These are phyloP conservation scores for Epinotia ramella DNA, from an alignment of 2,888 invertebrate species.

Conservation along the genomic window DNA sequence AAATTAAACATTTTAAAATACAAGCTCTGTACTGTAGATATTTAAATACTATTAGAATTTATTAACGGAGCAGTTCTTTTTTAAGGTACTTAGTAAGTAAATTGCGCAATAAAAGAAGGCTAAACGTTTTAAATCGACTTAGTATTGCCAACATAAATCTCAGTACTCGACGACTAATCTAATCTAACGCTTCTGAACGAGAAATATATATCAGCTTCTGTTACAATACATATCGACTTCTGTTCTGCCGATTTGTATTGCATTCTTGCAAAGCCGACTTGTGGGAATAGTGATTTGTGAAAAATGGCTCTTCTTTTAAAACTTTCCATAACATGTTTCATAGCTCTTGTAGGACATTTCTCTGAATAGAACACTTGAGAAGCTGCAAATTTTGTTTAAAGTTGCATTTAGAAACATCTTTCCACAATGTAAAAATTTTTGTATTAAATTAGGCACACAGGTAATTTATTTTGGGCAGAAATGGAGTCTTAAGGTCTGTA, in stretches of 20 bases:
- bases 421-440: too few relatives aligned
- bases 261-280: slow-evolving; percentile 56
- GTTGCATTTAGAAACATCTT: background rate
- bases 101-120: slow-evolving; percentile 47
- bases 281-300: slow-evolving; percentile 52
- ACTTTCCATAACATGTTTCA: slow-evolving; percentile 22
- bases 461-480: too few relatives aligned
- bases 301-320: slow-evolving; percentile 37
- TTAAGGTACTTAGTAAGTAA: slow-evolving; percentile 16
- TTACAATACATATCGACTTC: slow-evolving; percentile 67
- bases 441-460: background rate
- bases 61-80: slow-evolving; percentile 2
- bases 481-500: too few relatives aligned
- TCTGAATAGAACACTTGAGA: slow-evolving; percentile 4
- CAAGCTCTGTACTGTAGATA: too few relatives aligned
- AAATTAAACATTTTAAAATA: background rate
- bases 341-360: background rate
- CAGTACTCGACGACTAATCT: slow-evolving; percentile 65
- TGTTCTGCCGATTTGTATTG: slow-evolving; percentile 63
- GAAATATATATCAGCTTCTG: slow-evolving; percentile 69
- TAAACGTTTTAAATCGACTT: slow-evolving; percentile 66
- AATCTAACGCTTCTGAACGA: slow-evolving; percentile 71
- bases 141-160: slow-evolving; percentile 77
- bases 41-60: background rate
- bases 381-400: background rate